These are phyloP conservation scores for Drosophila infuscata DNA, from an alignment of 2,888 invertebrate species.

Conservation along the genomic window DNA sequence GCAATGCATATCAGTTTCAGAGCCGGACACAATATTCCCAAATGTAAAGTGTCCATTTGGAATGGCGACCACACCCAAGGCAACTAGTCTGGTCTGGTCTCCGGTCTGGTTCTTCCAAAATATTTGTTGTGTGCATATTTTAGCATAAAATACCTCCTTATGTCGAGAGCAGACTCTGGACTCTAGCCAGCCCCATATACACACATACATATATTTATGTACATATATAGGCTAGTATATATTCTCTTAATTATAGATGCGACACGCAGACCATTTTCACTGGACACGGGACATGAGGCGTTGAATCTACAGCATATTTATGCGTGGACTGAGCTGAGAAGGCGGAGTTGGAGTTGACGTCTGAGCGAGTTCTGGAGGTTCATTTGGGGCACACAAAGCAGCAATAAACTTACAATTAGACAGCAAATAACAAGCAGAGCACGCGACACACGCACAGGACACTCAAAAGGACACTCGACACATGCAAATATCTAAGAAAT, in stretches of 20 bases:
- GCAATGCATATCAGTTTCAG: constrained; percentile 29
- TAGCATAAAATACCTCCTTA: constrained; percentile 55
- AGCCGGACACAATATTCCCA: constrained; percentile 22
- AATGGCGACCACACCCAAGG: constrained; percentile 27
- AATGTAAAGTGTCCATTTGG: constrained; percentile 29
- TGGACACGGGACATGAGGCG: constrained; percentile 27
- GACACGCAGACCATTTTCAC: constrained; percentile 64
- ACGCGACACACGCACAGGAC: constrained; percentile 32
- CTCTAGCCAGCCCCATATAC: constrained; percentile 18
- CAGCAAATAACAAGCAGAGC: constrained; percentile 38
- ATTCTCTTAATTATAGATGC: constrained; percentile 79
- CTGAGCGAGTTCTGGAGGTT: constrained; percentile 33
- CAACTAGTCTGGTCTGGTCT: no score
- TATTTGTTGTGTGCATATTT: constrained; percentile 49
- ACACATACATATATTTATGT: neutral
- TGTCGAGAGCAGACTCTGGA: constrained; percentile 28
- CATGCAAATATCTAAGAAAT: constrained; percentile 25
- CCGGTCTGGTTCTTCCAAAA: constrained; percentile 8
- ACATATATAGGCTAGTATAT: constrained; percentile 14
- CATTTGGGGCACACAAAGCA: constrained; percentile 41
- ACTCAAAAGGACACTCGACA: constrained; percentile 3
- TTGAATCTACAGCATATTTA: constrained; percentile 53
- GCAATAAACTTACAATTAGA: constrained; percentile 77
- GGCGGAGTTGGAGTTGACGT: constrained; percentile 29
- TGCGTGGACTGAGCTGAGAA: constrained; percentile 18